A percentile compares a stretch with the other conserved stretches of the same genome.
Conservation (phyloP, 1,140 invertebrate genomes). For the Dendrolimus punctatus region DNA sequence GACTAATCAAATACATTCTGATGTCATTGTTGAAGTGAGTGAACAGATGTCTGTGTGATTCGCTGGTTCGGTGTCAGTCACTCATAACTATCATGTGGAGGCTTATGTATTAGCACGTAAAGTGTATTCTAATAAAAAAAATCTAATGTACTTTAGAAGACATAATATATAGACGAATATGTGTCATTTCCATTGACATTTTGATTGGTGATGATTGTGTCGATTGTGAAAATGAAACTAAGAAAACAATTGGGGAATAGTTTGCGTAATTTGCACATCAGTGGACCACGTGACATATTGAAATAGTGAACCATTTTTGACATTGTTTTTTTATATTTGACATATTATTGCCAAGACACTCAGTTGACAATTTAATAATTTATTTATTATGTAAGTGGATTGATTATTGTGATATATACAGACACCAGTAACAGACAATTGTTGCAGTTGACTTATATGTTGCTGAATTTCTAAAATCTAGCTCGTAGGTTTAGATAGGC, state of each 20-base stretch:
- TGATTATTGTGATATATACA: slow-evolving; percentile 59
- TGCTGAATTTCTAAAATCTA: slow-evolving; percentile 29
- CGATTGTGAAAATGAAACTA: slow-evolving; percentile 42
- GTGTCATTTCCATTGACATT: slow-evolving; percentile 51
- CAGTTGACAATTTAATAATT: slow-evolving; percentile 67
- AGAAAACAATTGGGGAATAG: slow-evolving; percentile 45
- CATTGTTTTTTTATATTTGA: slow-evolving; percentile 54
- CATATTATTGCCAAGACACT: slow-evolving; percentile 52
- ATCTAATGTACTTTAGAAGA: slow-evolving; percentile 54
- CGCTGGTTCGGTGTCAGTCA: slow-evolving; percentile 24
- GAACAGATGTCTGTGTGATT: slow-evolving; percentile 16
- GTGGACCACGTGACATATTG: slow-evolving; percentile 64
- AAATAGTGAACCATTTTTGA: slow-evolving; percentile 63
- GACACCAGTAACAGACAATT: slow-evolving; percentile 42
- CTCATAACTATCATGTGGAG: slow-evolving; percentile 23
- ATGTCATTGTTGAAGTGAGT: slow-evolving; percentile 33
- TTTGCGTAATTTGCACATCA: slow-evolving; percentile 58
- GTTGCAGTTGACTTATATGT: slow-evolving; percentile 35
- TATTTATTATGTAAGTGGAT: slow-evolving; percentile 66
- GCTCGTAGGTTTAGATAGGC: slow-evolving; percentile 38
- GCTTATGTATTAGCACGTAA: slow-evolving; percentile 41
- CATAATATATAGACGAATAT: slow-evolving; percentile 37
- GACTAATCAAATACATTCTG: slow-evolving; percentile 27
- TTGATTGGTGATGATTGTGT: slow-evolving; percentile 57
- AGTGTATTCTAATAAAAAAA: slow-evolving; percentile 39